Base-by-base conservation (phyloP, 92 coral and sea anemone genomes). In the Scolanthus callimorphus region DNA sequence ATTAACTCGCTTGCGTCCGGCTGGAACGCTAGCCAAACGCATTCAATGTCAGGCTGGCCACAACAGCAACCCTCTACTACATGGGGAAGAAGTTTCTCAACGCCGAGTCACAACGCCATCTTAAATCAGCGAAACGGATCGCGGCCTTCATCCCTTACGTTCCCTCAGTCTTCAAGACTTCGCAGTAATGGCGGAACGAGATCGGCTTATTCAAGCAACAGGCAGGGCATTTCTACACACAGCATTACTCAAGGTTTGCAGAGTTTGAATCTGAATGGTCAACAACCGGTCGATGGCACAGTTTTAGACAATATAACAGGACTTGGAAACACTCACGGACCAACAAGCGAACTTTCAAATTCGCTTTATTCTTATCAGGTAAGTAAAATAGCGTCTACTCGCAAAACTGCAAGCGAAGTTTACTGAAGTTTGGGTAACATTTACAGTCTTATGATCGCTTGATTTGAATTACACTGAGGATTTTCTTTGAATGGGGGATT, bases 221-320 rank as follows among this genome's bases (percentile, higher is more conserved):
- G 88, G 20, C 85, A 86, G 39, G 86, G 90, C 45, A 79, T 86
- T 46, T 83, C 96, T 0, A 75, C 95, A 24, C 88, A 90, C 41
- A 92, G 89, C 68, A 81, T 92, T 62, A 92, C 98, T 20, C 96
- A 92, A 67, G 89, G 98, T 49, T 69, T 92, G 29, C 98, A 92
- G 64, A 83, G 90, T 51, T 69, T 92, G 65, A 88, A 72, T 61
- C 57, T 92, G 49, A 68, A 70, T 34, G 82, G 86, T 15, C 84
- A 90, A 55, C 91, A 90, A 25, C 98, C 98, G 10, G 90, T 92
- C 43, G 98, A 92, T 63, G 96, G 98, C 10, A 92, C 98, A 8
- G 78, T 92, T 49, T 74, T 92, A 63, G 90, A 90, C 62, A 95
- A 84, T 50, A 84, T 89, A 22, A 77, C 91, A 30, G 84, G 88